Evolutionary conservation across 2,888 invertebrate genomes (phyloP).

Genomic region (Orthonevra nobilis): DNA sequence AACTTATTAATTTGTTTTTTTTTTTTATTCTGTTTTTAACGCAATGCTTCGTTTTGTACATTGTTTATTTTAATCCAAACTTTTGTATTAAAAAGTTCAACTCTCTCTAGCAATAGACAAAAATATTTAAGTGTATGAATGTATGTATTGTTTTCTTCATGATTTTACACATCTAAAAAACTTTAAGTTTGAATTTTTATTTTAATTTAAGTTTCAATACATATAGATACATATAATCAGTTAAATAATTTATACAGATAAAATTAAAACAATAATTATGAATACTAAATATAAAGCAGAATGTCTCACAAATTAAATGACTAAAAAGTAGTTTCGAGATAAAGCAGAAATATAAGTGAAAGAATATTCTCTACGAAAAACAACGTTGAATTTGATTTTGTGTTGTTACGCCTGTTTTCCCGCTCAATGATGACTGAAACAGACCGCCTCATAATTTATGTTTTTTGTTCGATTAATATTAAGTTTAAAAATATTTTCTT

Average conservation of each 20-base stretch:
- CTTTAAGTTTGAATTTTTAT: constrained; percentile 16
- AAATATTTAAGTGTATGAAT: constrained; percentile 22
- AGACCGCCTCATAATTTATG: constrained; percentile 6
- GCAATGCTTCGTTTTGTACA: constrained; percentile 57
- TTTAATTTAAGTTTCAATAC: constrained; percentile 20
- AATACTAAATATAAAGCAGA: constrained; percentile 10
- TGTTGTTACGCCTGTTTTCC: constrained; percentile 19
- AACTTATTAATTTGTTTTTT: too few relatives aligned
- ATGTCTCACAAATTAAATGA: neutral
- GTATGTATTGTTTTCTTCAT: constrained; percentile 3
- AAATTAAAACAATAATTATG: constrained; percentile 14
- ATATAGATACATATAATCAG: constrained; percentile 21
- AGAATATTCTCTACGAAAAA: too few relatives aligned
- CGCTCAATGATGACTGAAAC: constrained; percentile 39
- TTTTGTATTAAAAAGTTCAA: too few relatives aligned
- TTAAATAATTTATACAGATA: constrained; percentile 42
- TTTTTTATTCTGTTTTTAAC: constrained; percentile 23
- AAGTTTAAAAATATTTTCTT: too few relatives aligned
- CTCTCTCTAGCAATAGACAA: constrained; percentile 4
- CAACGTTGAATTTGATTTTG: constrained; percentile 61
- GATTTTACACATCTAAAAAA: neutral
- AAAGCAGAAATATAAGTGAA: too few relatives aligned
- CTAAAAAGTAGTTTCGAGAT: neutral
- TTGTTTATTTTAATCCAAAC: too few relatives aligned
- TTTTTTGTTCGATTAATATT: constrained; percentile 58